These are phyloP conservation scores for Sebastes oblongus DNA, from an alignment of 2,797 vertebrate genomes.

Conservation along the genomic window DNA sequence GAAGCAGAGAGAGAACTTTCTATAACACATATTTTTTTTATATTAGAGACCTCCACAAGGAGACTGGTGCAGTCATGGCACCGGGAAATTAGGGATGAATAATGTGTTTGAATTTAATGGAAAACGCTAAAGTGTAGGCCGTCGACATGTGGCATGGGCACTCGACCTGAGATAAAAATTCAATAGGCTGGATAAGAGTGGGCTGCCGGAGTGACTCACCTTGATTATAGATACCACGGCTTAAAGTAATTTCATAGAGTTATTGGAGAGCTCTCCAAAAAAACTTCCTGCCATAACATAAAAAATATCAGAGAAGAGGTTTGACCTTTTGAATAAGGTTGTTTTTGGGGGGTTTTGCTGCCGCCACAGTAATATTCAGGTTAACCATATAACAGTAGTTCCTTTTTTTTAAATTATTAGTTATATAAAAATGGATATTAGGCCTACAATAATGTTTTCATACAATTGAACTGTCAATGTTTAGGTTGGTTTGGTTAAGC, in stretches of 20 bases:
- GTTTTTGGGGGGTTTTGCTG: neutral
- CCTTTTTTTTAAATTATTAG: neutral
- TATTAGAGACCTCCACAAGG: neutral
- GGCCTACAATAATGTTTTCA: neutral
- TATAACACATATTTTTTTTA: neutral
- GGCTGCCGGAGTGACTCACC: constrained; percentile 47
- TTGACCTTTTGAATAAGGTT: constrained; percentile 1
- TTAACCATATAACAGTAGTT: neutral
- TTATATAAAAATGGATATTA: neutral
- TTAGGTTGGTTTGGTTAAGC: neutral
- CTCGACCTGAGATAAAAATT: constrained; percentile 61
- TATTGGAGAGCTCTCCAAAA: neutral
- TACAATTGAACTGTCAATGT: neutral
- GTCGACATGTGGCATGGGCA: constrained; percentile 2
- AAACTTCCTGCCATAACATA: neutral
- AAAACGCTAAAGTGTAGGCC: constrained; percentile 19
- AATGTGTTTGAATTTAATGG: constrained; percentile 51
- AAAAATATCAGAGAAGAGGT: neutral
- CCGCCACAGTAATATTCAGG: neutral
- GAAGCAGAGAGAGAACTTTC: neutral
- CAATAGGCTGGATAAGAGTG: constrained; percentile 42
- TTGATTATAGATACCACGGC: constrained; percentile 53
- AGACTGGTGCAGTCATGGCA: neutral
- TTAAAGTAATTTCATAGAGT: constrained; percentile 38
- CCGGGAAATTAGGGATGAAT: constrained; percentile 28